Evolutionary conservation across 2,113 vertebrate species (phyloP), one percentile per base, ranked within the genome.

Genomic region (Amphiprion ocellaris): DNA sequence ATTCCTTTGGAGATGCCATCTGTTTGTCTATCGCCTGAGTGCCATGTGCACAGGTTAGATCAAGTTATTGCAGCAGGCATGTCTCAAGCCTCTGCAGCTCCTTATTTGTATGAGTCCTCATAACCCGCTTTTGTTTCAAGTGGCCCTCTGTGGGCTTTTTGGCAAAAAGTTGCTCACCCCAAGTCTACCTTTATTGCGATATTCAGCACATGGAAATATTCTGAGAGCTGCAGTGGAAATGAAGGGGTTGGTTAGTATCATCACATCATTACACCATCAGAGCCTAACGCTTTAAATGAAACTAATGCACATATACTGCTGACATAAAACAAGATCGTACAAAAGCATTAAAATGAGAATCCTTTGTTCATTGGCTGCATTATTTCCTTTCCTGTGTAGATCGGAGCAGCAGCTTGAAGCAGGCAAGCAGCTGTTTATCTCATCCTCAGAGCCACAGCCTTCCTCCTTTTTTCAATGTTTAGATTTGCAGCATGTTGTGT

Each of bases 1-100:
- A 81, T 74, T 72, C 91, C 88, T 83, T 77, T 16, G 62, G 91
- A 83, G 91, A 83, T 70, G 79, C 92, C 92, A 93, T 93, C 92
- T 93, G 90, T 87, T 87, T 83, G 90, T 93, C 90, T 88, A 82
- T 84, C 78, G 54, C 81, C 76, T 5, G 23, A 46, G 74, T 79
- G 76, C 74, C 72, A 70, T 59, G 70, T 33, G 73, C 61, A 60
- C 69, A 80, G 82, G 84, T 86, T 75, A 78, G 81, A 88, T 61
- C 71, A 64, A 83, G 77, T 67, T 64, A 76, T 81, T 83, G 61
- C 76, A 83, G 79, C 52, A 61, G 79, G 66, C 55, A 66, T 53
- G 63, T 82, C 84, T 80, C 69, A 50, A 69, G 61, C 54, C 76
- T 85, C 69, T 69, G 76, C 88, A 54, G 77, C 30, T 77, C 56